Base-by-base conservation (phyloP, 1,140 invertebrate species). In the Sarcophaga bullata region DNA sequence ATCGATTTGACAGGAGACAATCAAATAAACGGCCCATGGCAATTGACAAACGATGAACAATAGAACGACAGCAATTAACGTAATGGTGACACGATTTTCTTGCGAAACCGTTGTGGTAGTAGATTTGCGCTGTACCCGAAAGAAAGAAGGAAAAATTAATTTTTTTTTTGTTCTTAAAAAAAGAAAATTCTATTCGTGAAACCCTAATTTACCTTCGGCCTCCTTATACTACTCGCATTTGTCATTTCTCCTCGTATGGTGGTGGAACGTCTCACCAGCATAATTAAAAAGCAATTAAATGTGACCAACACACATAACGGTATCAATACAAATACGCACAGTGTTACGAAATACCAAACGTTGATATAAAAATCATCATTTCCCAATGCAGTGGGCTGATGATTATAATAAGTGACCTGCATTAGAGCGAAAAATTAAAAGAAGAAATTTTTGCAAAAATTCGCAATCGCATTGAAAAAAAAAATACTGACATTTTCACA, bases 31-130 rank as follows among this genome's bases (percentile, higher is more conserved):
- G 10, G 94, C 94, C 76, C 93, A 93, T 0, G 95, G 95, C 49
- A 94, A 90, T 87, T 95, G 95, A 85, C 95, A 96, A 0, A 95
- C 85, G 13, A 96, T 90, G 86, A 96, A 96, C 80, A 95, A 91
- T 4, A 95, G 90, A 0, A 96, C 94, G 3, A 96, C 94, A 0
- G 93, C 93, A 72, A 96, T 95, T 8, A 96, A 89, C 85, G 95
- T 95, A 11, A 95, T 92, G 3, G 95, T 96, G 78, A 96, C 95
- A 58, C 93, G 93, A 88, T 93, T 95, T 89, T 93, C 94, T 82
- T 95, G 94, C 47, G 89, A 88, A 1, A 90, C 88, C n/a, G 83
- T 84, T 48, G 84, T 82, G 72, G 84, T 85, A 82, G 86, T 83
- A 0, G 85, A 84, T 58, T 88, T 90, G 50, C 86, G 87, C 47